Conservation (phyloP, 2,113 vertebrate species). For the Phaethornis superciliosus region DNA sequence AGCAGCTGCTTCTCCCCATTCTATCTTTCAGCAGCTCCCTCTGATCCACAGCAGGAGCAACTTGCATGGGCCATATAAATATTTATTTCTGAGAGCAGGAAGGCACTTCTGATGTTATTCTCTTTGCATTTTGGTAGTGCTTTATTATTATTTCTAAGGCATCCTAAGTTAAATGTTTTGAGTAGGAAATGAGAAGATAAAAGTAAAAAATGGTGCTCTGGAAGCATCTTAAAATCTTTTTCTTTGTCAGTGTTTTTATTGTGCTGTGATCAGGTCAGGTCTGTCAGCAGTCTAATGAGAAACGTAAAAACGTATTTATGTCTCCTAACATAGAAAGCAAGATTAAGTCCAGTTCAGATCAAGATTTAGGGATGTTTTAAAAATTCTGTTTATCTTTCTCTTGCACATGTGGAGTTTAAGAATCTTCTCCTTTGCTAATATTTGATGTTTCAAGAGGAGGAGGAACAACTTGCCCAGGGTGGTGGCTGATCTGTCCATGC, state of each 20-base stretch:
- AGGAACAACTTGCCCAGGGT: neutral
- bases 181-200: neutral
- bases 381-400: conserved; percentile 25
- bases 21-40: neutral
- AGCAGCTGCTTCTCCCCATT: neutral
- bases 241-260: neutral
- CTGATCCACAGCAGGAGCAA: neutral
- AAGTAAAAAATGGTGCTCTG: neutral
- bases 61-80: neutral
- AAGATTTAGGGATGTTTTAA: conserved; percentile 4
- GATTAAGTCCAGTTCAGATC: neutral
- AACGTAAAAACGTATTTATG: neutral
- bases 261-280: neutral
- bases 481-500: neutral
- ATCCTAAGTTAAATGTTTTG: neutral
- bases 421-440: neutral
- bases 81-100: neutral
- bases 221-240: neutral
- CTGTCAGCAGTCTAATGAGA: neutral
- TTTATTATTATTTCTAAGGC: neutral
- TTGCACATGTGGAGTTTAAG: neutral
- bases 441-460: neutral
- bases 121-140: neutral
- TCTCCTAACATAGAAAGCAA: conserved; percentile 13
- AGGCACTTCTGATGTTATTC: neutral